These are phyloP conservation scores for Brachyhypopomus gauderio DNA, from an alignment of 2,113 vertebrate genomes.

Conservation along the genomic window DNA sequence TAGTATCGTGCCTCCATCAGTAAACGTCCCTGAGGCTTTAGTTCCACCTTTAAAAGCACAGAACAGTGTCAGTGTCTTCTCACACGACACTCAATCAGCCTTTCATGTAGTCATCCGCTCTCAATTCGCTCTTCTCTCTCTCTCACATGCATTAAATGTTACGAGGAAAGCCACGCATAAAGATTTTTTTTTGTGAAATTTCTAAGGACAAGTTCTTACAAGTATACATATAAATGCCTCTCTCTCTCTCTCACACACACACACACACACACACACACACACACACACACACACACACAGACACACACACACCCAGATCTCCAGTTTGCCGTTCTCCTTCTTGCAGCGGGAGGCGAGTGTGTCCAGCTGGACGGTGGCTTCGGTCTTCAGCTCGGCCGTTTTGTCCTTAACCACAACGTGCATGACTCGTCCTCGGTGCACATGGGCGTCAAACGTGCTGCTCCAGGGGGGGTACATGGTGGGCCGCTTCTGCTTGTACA, in stretches of 20 bases:
- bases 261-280: conserved; percentile 1
- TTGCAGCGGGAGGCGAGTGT: conserved; percentile 87
- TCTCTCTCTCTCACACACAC: conserved; percentile 5
- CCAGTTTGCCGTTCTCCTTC: conserved; percentile 91
- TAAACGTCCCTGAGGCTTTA: conserved; percentile 94
- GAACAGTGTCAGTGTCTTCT: conserved; percentile 45
- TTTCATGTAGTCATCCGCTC: neutral
- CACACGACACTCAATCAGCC: conserved; percentile 2
- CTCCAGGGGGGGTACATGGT: conserved; percentile 98
- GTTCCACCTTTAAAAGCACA: conserved; percentile 81
- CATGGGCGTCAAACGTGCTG: conserved; percentile 93
- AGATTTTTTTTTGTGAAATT: too few relatives aligned
- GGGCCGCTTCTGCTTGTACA: conserved; percentile 92
- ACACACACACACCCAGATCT: conserved; percentile 84
- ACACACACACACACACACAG: conserved; percentile 18
- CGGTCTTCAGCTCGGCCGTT: conserved; percentile 85
- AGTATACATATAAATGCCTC: neutral
- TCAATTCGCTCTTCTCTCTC: neutral
- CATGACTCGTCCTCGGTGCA: conserved; percentile 92
- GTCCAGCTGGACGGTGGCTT: conserved; percentile 88
- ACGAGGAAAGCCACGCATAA: too few relatives aligned
- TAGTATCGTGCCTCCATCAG: conserved; percentile 96
- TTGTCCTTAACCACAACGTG: conserved; percentile 94
- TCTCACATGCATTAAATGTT: neutral
- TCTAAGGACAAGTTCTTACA: neutral